Evolutionary conservation across 2,113 vertebrate species (phyloP).

Genomic region (Toxotes chatareus): DNA sequence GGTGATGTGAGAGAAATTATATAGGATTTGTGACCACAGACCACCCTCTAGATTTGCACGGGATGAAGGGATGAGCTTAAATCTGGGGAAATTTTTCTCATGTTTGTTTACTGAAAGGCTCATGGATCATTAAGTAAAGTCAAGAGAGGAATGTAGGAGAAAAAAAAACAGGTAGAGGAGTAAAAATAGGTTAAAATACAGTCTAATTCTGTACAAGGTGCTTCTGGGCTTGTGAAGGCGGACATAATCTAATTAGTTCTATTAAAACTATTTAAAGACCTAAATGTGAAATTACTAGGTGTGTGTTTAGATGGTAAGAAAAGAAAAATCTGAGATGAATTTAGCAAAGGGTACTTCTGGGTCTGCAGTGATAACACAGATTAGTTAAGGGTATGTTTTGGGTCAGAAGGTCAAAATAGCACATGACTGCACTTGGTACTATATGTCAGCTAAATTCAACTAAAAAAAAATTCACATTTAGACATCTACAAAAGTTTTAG

Average conservation of each 20-base stretch:
- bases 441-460: constrained; percentile 13
- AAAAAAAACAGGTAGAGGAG: constrained; percentile 31
- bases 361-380: constrained; percentile 49
- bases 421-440: constrained; percentile 15
- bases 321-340: constrained; percentile 30
- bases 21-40: constrained; percentile 50
- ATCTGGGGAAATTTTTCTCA: constrained; percentile 53
- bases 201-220: constrained; percentile 61
- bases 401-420: constrained; percentile 49
- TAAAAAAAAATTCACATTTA: not conserved
- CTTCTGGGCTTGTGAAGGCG: constrained; percentile 63
- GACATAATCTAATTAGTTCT: constrained; percentile 71
- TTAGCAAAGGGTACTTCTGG: constrained; percentile 46
- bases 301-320: constrained; percentile 41
- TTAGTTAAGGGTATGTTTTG: constrained; percentile 32
- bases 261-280: constrained; percentile 63
- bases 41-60: constrained; percentile 50
- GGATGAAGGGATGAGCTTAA: constrained; percentile 63
- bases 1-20: constrained; percentile 49
- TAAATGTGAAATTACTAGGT: constrained; percentile 54
- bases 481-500: not conserved
- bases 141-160: constrained; percentile 32
- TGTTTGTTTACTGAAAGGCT: constrained; percentile 58
- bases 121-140: constrained; percentile 55
- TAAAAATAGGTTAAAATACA: constrained; percentile 66